Conservation (phyloP, 2,888 invertebrate species). For the Netelia inedita region DNA sequence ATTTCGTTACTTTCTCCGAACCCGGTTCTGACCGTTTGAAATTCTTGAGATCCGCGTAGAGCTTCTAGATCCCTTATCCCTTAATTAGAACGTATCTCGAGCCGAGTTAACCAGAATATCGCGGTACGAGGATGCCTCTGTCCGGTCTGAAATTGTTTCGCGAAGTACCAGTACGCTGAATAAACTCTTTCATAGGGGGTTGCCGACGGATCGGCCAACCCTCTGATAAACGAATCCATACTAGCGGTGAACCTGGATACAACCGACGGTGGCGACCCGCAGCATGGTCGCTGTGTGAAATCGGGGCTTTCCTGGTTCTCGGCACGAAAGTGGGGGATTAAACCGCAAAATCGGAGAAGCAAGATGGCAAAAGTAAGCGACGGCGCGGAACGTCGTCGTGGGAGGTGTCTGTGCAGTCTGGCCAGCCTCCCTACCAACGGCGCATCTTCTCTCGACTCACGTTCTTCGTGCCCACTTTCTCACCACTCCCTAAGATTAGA, state of each 20-base stretch:
- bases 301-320: constrained; percentile 69
- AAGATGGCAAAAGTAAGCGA: constrained; percentile 84
- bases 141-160: constrained; percentile 26
- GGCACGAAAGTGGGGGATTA: constrained; percentile 78
- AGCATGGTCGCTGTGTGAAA: constrained; percentile 62
- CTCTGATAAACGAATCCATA: constrained; percentile 67
- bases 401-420: constrained; percentile 83
- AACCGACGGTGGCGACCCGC: constrained; percentile 62
- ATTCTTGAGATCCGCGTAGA: constrained; percentile 24
- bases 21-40: neutral
- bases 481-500: constrained; percentile 55
- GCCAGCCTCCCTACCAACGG: constrained; percentile 80
- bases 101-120: neutral
- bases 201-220: constrained; percentile 44
- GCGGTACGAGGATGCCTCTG: constrained; percentile 1
- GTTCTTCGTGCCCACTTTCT: constrained; percentile 74
- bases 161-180: constrained; percentile 2
- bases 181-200: constrained; percentile 59
- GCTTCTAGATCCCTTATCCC: constrained; percentile 20
- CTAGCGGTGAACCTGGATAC: constrained; percentile 67
- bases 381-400: constrained; percentile 77
- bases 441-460: constrained; percentile 76
- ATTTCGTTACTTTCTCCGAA: constrained; percentile 55
- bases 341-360: constrained; percentile 81
- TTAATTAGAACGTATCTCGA: constrained; percentile 37